Base-by-base conservation (phyloP, 2,888 invertebrate species). In the Stenodera caucasica region DNA sequence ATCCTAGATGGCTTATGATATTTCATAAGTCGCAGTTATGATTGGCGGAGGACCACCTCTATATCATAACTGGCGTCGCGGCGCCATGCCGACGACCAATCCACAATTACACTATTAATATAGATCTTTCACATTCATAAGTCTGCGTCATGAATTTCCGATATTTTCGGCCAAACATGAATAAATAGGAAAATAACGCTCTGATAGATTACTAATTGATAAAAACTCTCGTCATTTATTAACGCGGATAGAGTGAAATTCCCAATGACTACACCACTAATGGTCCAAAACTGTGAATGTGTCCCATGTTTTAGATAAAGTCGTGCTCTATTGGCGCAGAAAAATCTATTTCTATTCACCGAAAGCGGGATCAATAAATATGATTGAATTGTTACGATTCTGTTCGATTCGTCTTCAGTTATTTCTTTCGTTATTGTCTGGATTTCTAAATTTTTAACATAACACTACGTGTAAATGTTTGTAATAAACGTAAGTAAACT, bases 1-100 rank as follows among this genome's bases (percentile, higher is more conserved):
- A 76, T 75, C 67, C 64, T 61, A 63, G 66, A 54, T 64, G 58
- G 66, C 71, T 76, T 78, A 78, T 78, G 67, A 79, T 76, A 77
- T 75, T 75, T 75, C 75, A 77, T 77, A 77, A 68, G 66, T 63
- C 50, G 57, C 65, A 63, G 69, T 70, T 74, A 76, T 76, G 75
- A 77, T 77, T 77, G 77, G 77, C 72, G 72, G 69, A 65, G 61
- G 45, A 18, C 55, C 67, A 63, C 67, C 63, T 55, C 40, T 32
- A 54, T 56, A 55, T 67, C 62, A 67, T 70, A 68, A 72, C 70
- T 72, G 67, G 64, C 71, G 67, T 57, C 64, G 68, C 66, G 72
- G 66, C 72, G 74, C 70, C 71, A 60, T 64, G 21, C 21, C 45
- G 18, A 4, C 11, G 11, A 5, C 21, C 29, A 45, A 45, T 21